phyloP scores from a whole-genome alignment of 2,113 vertebrate species.

The Aspiorhynchus laticeps region DNA sequence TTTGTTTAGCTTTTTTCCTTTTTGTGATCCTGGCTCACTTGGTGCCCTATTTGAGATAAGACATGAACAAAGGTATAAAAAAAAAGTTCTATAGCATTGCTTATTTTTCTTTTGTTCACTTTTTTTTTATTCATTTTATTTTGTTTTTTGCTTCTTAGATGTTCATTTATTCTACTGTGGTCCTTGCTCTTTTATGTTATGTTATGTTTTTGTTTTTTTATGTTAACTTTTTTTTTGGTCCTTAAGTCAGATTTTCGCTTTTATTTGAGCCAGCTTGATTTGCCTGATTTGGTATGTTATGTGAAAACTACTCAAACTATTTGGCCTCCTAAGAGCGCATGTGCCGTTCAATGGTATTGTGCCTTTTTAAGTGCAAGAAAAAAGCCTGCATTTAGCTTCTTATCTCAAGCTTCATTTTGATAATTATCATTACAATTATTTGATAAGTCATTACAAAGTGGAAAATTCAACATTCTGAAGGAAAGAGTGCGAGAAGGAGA shows the following conservation, averaged over 20 bases:
- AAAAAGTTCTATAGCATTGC: not conserved
- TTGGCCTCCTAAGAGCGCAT: not conserved
- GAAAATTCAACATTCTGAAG: constrained; percentile 17
- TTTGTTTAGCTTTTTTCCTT: not conserved
- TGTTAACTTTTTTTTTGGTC: not conserved
- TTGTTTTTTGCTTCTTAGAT: not conserved
- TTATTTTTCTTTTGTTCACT: not conserved
- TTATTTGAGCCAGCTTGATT: not conserved
- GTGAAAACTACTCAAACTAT: not conserved
- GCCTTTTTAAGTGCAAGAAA: not conserved
- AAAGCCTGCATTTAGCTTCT: constrained; percentile 13
- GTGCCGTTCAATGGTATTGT: not conserved
- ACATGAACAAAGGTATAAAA: not conserved
- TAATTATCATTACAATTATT: too few species aligned
- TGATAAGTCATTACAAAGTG: constrained; percentile 9
- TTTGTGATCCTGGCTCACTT: not conserved
- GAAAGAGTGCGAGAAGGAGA: not conserved
- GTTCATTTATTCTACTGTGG: not conserved
- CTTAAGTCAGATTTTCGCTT: not conserved
- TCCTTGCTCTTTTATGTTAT: not conserved
- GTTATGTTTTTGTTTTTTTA: too few species aligned
- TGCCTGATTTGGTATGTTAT: not conserved
- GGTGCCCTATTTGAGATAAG: not conserved
- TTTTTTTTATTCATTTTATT: too few species aligned
- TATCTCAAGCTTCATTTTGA: constrained; percentile 20